These are phyloP conservation scores for Pocillopora grandis DNA, from an alignment of 92 coral and sea anemone genomes.

Conservation along the genomic window DNA sequence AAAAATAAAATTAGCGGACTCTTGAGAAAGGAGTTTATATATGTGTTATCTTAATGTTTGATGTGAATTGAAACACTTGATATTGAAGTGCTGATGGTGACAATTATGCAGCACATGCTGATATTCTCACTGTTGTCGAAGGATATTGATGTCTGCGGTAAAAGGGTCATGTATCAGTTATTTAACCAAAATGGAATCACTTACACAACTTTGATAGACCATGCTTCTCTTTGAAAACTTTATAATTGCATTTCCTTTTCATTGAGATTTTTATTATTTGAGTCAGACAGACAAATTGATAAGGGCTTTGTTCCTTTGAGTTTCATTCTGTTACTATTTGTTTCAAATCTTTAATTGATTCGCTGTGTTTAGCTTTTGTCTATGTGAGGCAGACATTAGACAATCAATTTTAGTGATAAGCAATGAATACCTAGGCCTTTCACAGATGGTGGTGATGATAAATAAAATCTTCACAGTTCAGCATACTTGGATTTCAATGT, in stretches of 20 bases:
- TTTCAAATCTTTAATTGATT: too few relatives aligned
- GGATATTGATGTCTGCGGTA: conserved; percentile 23
- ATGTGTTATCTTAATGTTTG: not conserved
- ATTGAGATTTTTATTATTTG: too few relatives aligned
- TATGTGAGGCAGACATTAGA: too few relatives aligned
- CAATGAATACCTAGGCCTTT: not conserved
- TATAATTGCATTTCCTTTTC: too few relatives aligned
- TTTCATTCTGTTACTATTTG: too few relatives aligned
- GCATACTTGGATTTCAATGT: not conserved
- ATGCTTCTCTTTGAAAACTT: not conserved
- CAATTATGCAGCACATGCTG: not conserved
- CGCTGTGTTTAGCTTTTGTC: too few relatives aligned
- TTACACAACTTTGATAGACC: conserved; percentile 2
- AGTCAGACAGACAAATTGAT: too few relatives aligned
- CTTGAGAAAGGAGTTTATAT: not conserved
- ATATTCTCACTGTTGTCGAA: not conserved
- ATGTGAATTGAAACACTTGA: not conserved
- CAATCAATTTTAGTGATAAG: not conserved
- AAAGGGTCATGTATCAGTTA: conserved; percentile 26
- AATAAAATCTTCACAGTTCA: not conserved
- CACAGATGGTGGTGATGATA: not conserved
- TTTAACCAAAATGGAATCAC: conserved; percentile 7
- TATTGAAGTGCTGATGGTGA: not conserved
- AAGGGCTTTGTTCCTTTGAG: too few relatives aligned
- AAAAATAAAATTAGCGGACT: not conserved